Evolutionary conservation across 2,113 vertebrate genomes (phyloP).

Genomic region (Gorsachius goisagi): DNA sequence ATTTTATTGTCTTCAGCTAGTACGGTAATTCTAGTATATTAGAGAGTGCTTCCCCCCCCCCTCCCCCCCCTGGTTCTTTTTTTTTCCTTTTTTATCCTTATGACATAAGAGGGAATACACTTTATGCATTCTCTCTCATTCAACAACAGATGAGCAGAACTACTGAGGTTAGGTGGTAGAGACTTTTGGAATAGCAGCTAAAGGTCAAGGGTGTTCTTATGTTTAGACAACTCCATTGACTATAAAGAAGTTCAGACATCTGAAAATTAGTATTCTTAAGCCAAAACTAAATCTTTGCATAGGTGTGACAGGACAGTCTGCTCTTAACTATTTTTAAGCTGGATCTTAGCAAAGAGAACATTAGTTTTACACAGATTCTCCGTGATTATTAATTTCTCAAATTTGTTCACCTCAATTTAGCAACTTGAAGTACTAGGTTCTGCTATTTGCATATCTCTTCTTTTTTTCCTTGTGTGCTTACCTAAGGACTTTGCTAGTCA

Average conservation of each 20-base stretch:
- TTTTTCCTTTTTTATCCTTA: background rate
- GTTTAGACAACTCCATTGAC: background rate
- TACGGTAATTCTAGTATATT: background rate
- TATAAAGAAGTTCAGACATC: background rate
- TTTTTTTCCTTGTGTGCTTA: background rate
- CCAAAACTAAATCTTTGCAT: background rate
- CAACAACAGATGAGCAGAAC: background rate
- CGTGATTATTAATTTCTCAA: background rate
- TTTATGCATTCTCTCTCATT: background rate
- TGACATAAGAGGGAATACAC: background rate
- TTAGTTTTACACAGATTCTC: background rate
- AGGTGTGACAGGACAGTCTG: background rate
- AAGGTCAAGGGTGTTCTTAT: background rate
- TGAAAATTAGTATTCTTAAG: background rate
- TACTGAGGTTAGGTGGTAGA: background rate
- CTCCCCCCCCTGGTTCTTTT: too few relatives aligned
- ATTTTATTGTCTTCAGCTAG: background rate
- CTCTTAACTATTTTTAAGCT: background rate
- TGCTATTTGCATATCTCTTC: background rate
- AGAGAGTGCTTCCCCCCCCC: background rate
- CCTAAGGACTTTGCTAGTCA: background rate
- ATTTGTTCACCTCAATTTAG: background rate
- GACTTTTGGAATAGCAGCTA: background rate
- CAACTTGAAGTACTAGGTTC: background rate
- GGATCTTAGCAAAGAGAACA: background rate